A percentile compares a stretch with the other conserved stretches of the same genome.
These are phyloP conservation scores for Crenichthys baileyi DNA, from an alignment of 2,797 vertebrate genomes.

Conservation along the genomic window DNA sequence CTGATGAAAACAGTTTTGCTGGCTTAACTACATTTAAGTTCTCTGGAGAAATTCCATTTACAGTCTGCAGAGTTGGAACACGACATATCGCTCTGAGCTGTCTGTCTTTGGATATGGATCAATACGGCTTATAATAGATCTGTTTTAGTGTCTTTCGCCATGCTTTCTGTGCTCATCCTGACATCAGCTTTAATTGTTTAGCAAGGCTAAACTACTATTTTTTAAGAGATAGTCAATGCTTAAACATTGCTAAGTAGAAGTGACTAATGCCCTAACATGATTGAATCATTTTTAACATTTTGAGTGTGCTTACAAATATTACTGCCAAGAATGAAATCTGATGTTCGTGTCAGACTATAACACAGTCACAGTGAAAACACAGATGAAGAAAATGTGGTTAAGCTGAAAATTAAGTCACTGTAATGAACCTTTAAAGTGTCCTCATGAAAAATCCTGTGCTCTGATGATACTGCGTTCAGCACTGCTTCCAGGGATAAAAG, in stretches of 20 bases:
- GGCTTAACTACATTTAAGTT: constrained; percentile 58
- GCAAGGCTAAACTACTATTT: constrained; percentile 46
- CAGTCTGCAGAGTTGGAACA: constrained; percentile 56
- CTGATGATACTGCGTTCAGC: constrained; percentile 34
- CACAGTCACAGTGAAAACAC: background rate
- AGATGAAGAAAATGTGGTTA: background rate
- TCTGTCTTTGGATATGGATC: constrained; percentile 63
- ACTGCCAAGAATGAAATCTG: background rate
- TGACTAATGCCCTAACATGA: background rate
- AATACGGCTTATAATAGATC: constrained; percentile 71
- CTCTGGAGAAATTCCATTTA: constrained; percentile 67
- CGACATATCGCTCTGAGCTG: constrained; percentile 52
- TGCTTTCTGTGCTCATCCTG: constrained; percentile 50
- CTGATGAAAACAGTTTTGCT: constrained; percentile 50
- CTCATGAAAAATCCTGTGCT: constrained; percentile 29
- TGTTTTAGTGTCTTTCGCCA: constrained; percentile 61
- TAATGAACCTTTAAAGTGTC: constrained; percentile 20
- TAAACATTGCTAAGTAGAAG: constrained; percentile 18
- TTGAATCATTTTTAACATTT: constrained; percentile 37
- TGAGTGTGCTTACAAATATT: constrained; percentile 26
- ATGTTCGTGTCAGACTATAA: constrained; percentile 12
- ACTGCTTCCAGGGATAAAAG: constrained; percentile 13
- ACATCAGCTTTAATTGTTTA: constrained; percentile 55
- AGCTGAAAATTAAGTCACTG: constrained; percentile 19
- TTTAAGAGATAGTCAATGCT: constrained; percentile 35